phyloP scores from a whole-genome alignment of 1,140 invertebrate species.

The Eubasilissa regina region DNA sequence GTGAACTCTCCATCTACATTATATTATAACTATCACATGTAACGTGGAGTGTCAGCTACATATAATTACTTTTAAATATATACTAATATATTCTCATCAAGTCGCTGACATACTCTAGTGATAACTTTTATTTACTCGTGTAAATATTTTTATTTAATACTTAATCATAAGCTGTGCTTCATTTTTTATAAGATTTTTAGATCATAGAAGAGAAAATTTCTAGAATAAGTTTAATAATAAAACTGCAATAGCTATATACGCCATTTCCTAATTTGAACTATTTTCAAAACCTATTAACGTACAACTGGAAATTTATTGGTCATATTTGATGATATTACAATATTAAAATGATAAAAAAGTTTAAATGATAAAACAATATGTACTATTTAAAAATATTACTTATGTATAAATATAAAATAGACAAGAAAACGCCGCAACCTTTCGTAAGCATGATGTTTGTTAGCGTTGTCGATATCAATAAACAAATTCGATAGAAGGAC shows the following conservation, averaged over 20 bases:
- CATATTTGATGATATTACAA: conserved; percentile 12
- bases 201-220: conserved; percentile 21
- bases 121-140: conserved; percentile 22
- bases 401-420: neutral
- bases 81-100: neutral
- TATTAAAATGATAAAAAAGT: neutral
- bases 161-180: conserved; percentile 36
- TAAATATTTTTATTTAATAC: conserved; percentile 39
- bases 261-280: conserved; percentile 4
- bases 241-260: neutral
- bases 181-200: neutral
- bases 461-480: too few relatives aligned
- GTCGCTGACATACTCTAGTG: neutral
- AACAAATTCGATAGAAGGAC: too few relatives aligned
- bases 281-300: conserved; percentile 11
- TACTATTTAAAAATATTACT: neutral
- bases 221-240: neutral
- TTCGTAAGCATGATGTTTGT: too few relatives aligned
- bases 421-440: neutral
- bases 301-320: conserved; percentile 21
- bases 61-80: conserved; percentile 7
- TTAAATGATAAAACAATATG: neutral
- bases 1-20: neutral
- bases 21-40: conserved; percentile 11
- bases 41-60: conserved; percentile 9